Conservation (phyloP, 2,797 vertebrate species). For the Chiroxiphia lanceolata region DNA sequence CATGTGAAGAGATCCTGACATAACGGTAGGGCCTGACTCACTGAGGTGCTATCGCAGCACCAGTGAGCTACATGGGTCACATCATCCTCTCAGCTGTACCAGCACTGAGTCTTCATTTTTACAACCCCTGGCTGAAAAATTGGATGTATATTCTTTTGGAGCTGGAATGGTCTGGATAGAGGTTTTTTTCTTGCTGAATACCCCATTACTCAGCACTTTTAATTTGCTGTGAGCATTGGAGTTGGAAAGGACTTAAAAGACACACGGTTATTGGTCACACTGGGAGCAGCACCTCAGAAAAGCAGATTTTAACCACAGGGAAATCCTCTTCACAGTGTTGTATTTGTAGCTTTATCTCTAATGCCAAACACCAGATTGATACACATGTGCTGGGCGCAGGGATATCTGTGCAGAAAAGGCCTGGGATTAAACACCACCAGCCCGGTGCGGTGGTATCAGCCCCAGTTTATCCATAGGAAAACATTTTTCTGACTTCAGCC, state of each 20-base stretch:
- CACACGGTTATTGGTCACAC: not conserved
- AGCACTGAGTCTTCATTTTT: not conserved
- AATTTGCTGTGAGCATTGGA: not conserved
- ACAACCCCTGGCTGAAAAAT: not conserved
- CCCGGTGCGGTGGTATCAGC: rapidly evolving
- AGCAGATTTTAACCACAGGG: not conserved
- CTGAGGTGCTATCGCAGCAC: rapidly evolving
- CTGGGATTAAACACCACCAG: not conserved
- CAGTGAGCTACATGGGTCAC: not conserved
- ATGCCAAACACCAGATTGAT: not conserved
- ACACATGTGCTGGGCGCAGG: rapidly evolving
- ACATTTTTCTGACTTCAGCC: not conserved
- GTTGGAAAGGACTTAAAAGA: not conserved
- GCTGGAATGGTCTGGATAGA: not conserved
- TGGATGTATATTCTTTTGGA: not conserved
- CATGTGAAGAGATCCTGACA: rapidly evolving
- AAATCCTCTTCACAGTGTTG: not conserved
- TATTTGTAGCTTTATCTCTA: not conserved
- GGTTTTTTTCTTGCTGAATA: not conserved
- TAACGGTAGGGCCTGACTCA: not conserved
- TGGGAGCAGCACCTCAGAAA: not conserved
- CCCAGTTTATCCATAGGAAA: not conserved
- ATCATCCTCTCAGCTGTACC: not conserved
- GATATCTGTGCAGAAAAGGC: not conserved
- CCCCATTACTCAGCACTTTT: not conserved